Percentiles rank a stretch among this genome's conserved stretches.
phyloP scores from a whole-genome alignment of 1,140 invertebrate species.

The Drosophila fuyamai region DNA sequence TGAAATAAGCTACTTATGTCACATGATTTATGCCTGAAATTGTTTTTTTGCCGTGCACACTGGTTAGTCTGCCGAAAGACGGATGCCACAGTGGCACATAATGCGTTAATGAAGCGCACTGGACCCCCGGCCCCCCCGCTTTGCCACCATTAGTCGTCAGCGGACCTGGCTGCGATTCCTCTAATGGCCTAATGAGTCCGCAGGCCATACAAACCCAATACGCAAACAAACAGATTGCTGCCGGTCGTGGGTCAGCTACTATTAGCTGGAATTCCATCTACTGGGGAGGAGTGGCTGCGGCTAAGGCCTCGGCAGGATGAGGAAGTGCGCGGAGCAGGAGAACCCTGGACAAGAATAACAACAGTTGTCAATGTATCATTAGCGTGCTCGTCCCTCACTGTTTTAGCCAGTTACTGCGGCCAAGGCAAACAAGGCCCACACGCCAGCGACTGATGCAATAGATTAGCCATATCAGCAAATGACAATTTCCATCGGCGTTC shows the following conservation, averaged over 20 bases:
- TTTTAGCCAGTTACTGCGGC: slow-evolving; percentile 27
- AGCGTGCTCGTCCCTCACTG: slow-evolving; percentile 36
- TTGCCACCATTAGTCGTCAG: slow-evolving; percentile 20
- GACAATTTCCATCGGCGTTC: slow-evolving; percentile 35
- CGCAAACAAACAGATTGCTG: slow-evolving; percentile 39
- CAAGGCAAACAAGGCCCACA: slow-evolving; percentile 12
- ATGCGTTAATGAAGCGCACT: slow-evolving; percentile 62
- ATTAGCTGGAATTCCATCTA: slow-evolving; percentile 13
- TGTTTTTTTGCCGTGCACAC: slow-evolving; percentile 3
- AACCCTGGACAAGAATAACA: slow-evolving; percentile 42
- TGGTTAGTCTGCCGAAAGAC: slow-evolving; percentile 29
- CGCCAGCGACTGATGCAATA: slow-evolving; percentile 52
- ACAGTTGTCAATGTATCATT: slow-evolving; percentile 75
- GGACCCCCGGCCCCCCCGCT: slow-evolving; percentile 8
- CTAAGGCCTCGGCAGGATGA: not conserved
- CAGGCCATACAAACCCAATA: slow-evolving; percentile 43
- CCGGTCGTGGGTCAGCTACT: slow-evolving; percentile 13
- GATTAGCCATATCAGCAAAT: slow-evolving; percentile 64
- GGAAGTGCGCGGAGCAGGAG: not conserved
- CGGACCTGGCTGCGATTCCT: slow-evolving; percentile 31
- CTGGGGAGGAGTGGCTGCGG: not conserved
- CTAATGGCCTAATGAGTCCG: slow-evolving; percentile 59
- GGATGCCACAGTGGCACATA: slow-evolving; percentile 43
- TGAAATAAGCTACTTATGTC: not conserved
- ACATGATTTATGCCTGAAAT: not conserved